These are phyloP conservation scores for Stichopus horrens DNA, from an alignment of 53 echinoderm and acorn worm genomes.

Conservation along the genomic window DNA sequence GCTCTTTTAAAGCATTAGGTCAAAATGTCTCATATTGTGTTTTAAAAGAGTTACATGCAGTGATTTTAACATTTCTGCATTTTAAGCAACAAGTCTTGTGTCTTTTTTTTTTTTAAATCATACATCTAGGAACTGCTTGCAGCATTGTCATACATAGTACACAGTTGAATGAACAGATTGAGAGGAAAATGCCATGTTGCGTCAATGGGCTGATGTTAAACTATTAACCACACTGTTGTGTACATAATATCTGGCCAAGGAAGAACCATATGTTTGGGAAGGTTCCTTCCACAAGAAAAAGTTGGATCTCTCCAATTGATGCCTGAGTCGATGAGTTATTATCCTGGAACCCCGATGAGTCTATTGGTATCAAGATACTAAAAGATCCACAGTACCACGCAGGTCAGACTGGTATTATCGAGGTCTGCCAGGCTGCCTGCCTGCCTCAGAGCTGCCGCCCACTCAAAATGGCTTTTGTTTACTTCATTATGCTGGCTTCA, in stretches of 20 bases:
- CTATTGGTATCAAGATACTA: slow-evolving; percentile 19
- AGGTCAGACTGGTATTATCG: not conserved
- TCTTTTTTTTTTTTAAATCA: too few species aligned
- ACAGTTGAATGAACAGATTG: too few species aligned
- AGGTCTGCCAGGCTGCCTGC: slow-evolving; percentile 3
- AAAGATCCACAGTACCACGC: not conserved
- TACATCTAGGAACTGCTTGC: too few species aligned
- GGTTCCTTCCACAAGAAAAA: not conserved
- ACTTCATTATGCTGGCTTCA: slow-evolving; percentile 38
- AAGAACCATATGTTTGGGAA: not conserved
- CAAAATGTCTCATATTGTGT: too few species aligned
- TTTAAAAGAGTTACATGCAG: too few species aligned
- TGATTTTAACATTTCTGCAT: too few species aligned
- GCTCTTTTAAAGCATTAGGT: too few species aligned
- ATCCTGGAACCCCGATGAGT: slow-evolving; percentile 21
- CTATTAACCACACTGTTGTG: not conserved
- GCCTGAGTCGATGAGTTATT: not conserved
- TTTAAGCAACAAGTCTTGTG: too few species aligned
- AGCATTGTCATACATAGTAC: too few species aligned
- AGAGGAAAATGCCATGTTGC: too few species aligned
- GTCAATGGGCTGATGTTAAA: not conserved
- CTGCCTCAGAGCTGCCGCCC: slow-evolving; percentile 24
- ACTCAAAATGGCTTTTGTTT: slow-evolving; percentile 43
- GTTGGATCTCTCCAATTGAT: not conserved
- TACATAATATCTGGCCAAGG: not conserved